Conservation (phyloP, 2,797 vertebrate species). For the Margarornis squamiger region DNA sequence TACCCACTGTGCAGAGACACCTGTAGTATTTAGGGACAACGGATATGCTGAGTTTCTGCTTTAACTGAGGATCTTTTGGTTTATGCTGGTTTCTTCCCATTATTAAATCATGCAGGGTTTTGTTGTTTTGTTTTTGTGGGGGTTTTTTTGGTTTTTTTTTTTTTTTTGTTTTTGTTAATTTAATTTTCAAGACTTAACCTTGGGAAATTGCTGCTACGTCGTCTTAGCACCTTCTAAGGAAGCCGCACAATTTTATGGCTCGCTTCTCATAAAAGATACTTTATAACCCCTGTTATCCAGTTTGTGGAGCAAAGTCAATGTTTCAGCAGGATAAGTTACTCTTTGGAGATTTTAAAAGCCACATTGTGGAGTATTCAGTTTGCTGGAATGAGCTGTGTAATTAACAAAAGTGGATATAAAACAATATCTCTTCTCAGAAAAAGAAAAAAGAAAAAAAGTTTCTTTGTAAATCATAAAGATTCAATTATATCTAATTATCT, state of each 20-base stretch:
- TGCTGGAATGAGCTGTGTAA: background rate
- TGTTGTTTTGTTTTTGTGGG: too few species aligned
- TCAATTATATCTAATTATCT: constrained; percentile 70
- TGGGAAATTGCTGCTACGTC: constrained; percentile 47
- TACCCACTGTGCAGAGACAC: constrained; percentile 53
- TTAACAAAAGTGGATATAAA: constrained; percentile 22
- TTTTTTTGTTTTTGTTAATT: background rate
- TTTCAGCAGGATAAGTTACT: constrained; percentile 28
- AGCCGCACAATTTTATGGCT: constrained; percentile 28
- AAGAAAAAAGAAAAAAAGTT: background rate
- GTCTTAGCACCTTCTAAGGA: constrained; percentile 36
- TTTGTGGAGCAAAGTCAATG: background rate
- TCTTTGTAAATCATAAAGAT: constrained; percentile 40
- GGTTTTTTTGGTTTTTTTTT: too few species aligned
- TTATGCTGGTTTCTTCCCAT: constrained; percentile 1
- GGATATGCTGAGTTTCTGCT: constrained; percentile 48
- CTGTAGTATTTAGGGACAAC: constrained; percentile 59
- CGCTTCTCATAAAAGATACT: constrained; percentile 27
- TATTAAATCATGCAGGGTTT: background rate
- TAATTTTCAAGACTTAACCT: constrained; percentile 54
- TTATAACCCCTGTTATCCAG: background rate
- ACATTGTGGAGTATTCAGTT: background rate
- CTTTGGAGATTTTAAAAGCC: background rate
- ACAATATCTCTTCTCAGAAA: background rate
- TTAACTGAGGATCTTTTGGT: constrained; percentile 29